These are phyloP conservation scores for Cheilosia scutellata DNA, from an alignment of 2,888 invertebrate genomes.

Conservation along the genomic window DNA sequence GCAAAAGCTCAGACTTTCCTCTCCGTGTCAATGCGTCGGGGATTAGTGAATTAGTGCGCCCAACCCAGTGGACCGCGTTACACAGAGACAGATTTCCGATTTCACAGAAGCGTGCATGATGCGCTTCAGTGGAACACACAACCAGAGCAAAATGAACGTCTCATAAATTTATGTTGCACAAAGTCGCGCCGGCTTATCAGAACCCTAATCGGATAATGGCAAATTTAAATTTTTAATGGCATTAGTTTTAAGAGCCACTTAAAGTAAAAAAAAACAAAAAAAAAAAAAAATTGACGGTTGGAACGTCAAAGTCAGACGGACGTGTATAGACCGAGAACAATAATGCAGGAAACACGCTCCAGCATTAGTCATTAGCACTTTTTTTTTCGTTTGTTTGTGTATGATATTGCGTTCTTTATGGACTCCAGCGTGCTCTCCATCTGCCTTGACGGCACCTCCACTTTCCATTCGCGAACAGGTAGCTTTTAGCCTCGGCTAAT, in stretches of 20 bases:
- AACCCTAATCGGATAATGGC: conserved; percentile 59
- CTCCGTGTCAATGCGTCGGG: not conserved
- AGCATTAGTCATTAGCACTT: conserved; percentile 55
- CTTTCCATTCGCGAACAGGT: conserved; percentile 6
- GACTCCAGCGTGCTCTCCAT: not conserved
- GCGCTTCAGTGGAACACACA: conserved; percentile 4
- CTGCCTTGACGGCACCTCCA: not conserved
- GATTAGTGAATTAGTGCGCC: conserved; percentile 41
- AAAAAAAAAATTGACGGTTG: not conserved
- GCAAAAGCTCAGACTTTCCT: not conserved
- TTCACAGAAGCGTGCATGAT: conserved; percentile 33
- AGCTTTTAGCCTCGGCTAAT: conserved; percentile 34
- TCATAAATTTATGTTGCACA: conserved; percentile 59
- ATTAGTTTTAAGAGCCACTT: conserved; percentile 46
- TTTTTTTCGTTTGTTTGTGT: conserved; percentile 16
- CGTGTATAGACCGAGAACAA: conserved; percentile 1
- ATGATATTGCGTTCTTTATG: conserved; percentile 49
- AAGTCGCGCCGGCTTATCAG: conserved; percentile 54
- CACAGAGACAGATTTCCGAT: not conserved
- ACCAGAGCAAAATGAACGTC: conserved; percentile 3
- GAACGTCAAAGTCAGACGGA: not conserved
- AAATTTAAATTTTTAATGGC: conserved; percentile 62
- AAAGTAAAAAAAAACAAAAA: not conserved
- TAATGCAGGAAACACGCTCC: conserved; percentile 42
- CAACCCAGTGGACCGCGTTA: not conserved